Percentiles rank a stretch among this genome's conserved stretches.
Conservation (phyloP, 2,113 vertebrate genomes). For the Helogale parvula region DNA sequence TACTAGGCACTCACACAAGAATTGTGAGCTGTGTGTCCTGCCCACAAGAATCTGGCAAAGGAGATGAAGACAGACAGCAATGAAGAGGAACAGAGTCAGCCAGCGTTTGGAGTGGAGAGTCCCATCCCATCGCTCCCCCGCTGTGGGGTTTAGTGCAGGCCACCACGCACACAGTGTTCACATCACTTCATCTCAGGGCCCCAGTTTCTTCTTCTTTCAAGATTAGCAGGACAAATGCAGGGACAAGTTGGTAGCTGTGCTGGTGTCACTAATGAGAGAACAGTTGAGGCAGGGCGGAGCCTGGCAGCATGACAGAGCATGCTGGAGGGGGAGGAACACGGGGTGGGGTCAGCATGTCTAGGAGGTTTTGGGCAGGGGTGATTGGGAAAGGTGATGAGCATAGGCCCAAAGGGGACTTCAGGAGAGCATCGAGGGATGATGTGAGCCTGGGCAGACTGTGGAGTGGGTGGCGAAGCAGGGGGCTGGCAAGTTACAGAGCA, state of each 20-base stretch:
- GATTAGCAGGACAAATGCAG: too few species aligned
- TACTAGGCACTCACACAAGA: background rate
- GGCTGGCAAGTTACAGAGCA: background rate
- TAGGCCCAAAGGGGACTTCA: background rate
- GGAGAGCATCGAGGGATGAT: background rate
- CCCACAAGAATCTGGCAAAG: background rate
- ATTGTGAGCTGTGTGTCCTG: background rate
- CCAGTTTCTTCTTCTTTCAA: background rate
- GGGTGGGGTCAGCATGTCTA: background rate
- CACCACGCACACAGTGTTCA: too few species aligned
- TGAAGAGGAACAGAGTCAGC: background rate
- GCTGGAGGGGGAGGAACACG: background rate
- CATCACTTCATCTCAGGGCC: background rate
- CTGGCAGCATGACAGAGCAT: background rate
- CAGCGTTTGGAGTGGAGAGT: rapidly evolving
- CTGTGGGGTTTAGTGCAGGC: background rate
- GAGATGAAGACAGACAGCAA: background rate
- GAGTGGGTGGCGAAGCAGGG: background rate
- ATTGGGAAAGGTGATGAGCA: background rate
- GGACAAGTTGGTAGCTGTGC: background rate
- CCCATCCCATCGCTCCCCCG: background rate
- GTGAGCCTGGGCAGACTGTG: background rate
- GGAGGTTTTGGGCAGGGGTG: background rate
- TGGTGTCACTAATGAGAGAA: background rate
- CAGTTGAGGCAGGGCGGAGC: rapidly evolving